Percentiles rank a stretch among this genome's conserved stretches.
phyloP scores from a whole-genome alignment of 1,140 invertebrate genomes.

The Trachymyrmex cornetzi region DNA sequence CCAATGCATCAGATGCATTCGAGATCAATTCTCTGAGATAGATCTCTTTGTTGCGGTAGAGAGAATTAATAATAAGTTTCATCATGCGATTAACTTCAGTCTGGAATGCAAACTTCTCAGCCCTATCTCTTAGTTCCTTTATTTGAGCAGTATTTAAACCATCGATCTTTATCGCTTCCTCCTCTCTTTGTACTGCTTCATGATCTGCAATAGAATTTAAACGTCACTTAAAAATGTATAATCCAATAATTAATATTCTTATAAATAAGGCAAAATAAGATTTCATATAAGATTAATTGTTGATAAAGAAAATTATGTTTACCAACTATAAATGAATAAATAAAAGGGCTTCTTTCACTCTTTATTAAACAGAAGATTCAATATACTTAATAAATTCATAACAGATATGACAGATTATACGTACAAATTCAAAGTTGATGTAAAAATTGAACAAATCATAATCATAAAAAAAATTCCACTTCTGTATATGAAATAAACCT shows the following conservation, averaged over 20 bases:
- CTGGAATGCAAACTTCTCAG: conserved; percentile 98
- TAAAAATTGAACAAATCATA: background rate
- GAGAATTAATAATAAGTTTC: conserved; percentile 99
- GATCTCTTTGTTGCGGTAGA: conserved; percentile 99
- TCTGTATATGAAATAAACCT: conserved; percentile 5
- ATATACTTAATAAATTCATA: background rate
- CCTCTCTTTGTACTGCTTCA: conserved; percentile 94
- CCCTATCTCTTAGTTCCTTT: conserved; percentile 95
- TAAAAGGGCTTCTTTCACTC: background rate
- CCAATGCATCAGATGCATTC: conserved; percentile 98
- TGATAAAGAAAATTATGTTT: background rate
- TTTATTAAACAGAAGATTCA: background rate
- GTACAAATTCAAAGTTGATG: background rate
- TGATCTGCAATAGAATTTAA: conserved; percentile 88
- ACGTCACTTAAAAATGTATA: background rate
- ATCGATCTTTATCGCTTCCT: conserved; percentile 99
- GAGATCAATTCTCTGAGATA: conserved; percentile 99
- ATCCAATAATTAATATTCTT: conserved; percentile 19
- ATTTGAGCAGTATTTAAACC: conserved; percentile 97
- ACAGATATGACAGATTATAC: background rate
- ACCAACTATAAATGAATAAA: conserved; percentile 3
- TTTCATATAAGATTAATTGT: background rate
- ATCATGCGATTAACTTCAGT: conserved; percentile 99
- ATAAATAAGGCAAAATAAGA: background rate
- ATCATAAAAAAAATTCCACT: background rate